Evolutionary conservation across 2,113 vertebrate genomes (phyloP), one percentile per base, ranked within the genome.

Genomic region (Melanocharis versteri): DNA sequence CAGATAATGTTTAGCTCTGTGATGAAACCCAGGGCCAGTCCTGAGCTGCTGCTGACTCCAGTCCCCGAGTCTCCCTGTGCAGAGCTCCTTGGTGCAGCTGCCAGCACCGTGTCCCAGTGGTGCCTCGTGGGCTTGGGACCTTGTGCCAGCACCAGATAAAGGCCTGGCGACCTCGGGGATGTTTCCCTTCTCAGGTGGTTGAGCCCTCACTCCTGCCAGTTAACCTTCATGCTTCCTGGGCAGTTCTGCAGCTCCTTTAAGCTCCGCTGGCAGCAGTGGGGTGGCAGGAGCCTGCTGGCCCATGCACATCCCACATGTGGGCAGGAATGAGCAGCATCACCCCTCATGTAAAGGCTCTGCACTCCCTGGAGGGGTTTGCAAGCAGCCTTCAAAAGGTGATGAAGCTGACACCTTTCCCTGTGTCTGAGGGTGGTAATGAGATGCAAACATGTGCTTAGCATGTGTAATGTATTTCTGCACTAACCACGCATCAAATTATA

Each of bases 401-500:
- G 0, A 39, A 64, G 50, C 44, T 2, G 0, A 53, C 82, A 83
- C 80, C 73, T 92, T 94, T 57, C 48, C 86, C 44, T 0, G 3
- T 76, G 73, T 66, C 58, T 60, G 50, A 44, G 72, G 51, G 30
- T 44, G 40, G 28, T 51, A 75, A 9, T 23, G 92, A 72, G 96
- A 92, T 21, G 47, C 83, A 82, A 90, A 76, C 85, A 60, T 20
- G 83, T 72, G 85, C 90, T 79, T 66, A 65, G 61, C 57, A 54
- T 44, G 77, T 83, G 85, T 57, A 73, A 89, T 44, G 27, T 70
- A 24, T 27, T 94, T 92, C 91, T 83, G 40, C 31, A 26, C 57
- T 92, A 97, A 65, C 45, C 66, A 56, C 19, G 8, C 72, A 66
- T 87, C 92, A 77, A 93, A 91, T 93, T 83, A 82, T 81, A 94